Percentiles rank a stretch among this genome's conserved stretches.
Evolutionary conservation across 37 sponge, comb jelly and placozoan genomes (phyloP).

Genomic region (Spongia lamella): DNA sequence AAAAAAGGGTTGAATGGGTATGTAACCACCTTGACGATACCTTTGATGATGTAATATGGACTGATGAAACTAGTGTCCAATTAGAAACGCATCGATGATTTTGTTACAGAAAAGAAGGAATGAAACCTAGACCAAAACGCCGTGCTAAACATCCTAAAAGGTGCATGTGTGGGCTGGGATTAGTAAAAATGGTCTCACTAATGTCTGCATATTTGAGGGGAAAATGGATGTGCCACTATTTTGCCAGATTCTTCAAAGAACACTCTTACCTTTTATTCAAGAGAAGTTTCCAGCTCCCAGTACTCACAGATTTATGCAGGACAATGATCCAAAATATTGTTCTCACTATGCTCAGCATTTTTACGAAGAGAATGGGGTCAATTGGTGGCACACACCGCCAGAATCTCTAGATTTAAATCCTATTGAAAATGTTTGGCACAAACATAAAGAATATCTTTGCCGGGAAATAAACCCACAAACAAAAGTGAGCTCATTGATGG

Average conservation of each 20-base stretch:
- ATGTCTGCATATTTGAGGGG: not conserved
- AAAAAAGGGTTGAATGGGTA: conserved; percentile 2
- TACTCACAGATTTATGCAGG: not conserved
- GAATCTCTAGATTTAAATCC: no score
- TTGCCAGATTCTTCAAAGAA: not conserved
- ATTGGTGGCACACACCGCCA: no score
- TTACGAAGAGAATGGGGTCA: no score
- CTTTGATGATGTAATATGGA: conserved; percentile 3
- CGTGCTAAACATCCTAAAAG: conserved; percentile 1
- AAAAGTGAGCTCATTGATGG: conserved; percentile 3
- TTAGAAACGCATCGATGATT: not conserved
- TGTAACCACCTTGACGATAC: not conserved
- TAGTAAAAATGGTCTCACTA: no score
- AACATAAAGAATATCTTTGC: no score
- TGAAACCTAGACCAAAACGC: not conserved
- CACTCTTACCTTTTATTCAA: conserved; percentile 1
- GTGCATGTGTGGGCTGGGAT: conserved; percentile 5
- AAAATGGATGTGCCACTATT: conserved; percentile 14
- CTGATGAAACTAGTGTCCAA: conserved; percentile 5
- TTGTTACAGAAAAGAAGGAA: not conserved
- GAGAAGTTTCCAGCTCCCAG: not conserved
- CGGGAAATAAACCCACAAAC: not conserved
- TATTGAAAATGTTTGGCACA: no score
- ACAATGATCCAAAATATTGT: no score
- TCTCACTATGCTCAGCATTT: no score